Base-by-base conservation (phyloP, 1,140 invertebrate species). In the Lamellibrachia luymesi region DNA sequence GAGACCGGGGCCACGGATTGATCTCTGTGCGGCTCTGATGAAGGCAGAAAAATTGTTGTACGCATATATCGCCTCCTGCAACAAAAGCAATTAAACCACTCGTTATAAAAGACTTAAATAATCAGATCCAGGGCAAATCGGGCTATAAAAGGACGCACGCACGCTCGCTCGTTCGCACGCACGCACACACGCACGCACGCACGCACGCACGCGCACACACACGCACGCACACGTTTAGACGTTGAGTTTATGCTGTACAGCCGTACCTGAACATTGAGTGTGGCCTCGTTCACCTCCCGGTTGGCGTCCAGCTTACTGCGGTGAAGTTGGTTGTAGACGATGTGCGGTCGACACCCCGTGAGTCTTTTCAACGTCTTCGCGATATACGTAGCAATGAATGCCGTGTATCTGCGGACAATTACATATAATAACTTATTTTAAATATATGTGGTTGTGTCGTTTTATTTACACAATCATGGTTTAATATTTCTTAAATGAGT, bases 231-330 rank as follows among this genome's bases (percentile, higher is more conserved):
- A 56, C 52, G 17, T 17, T 8, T 17, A 56, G 6, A 56, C 52
- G 38, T 38, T 38, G 38, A 38, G 38, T 38, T 38, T 38, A 38
- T 38, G 38, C 38, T 38, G 38, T 38, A 38, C 38, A 38, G 38
- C 52, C 64, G 13, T 80, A 80, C 64, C 64, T 80, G 6, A 2
- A 80, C 64, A 80, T 22, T 22, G 5, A 80, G 17, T 2, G 91
- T 27, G 13, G 92, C 92, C 52, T 92, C 13, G 49, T 92, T 25
- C 50, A 50, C 52, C 8, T 56, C 52, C 52, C 50, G 49, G 52
- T 92, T 92, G 49, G 92, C 52, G 52, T 92, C 92, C 52, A 92
- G 92, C 52, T 92, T 92, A 5, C 7, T 92, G 49, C 92, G 49
- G 22, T 91, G 56, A 50, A 92, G 52, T 2, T 92, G 52, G 92